These are phyloP conservation scores for Periophthalmodon schlosseri DNA, from an alignment of 2,113 vertebrate genomes.

Conservation along the genomic window DNA sequence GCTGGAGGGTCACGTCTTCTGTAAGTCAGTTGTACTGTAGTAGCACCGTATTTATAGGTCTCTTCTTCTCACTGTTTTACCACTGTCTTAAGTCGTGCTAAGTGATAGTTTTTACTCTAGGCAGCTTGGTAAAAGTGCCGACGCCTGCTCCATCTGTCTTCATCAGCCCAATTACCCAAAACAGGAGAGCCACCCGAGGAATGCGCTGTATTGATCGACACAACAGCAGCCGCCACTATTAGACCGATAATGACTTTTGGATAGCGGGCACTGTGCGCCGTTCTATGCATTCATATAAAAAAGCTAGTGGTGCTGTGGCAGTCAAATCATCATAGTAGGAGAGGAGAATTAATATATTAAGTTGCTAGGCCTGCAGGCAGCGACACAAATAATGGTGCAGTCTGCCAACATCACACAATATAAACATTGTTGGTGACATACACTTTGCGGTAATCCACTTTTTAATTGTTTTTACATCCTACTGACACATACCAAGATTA, in stretches of 20 bases:
- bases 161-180: slow-evolving; percentile 45
- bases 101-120: slow-evolving; percentile 24
- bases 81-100: slow-evolving; percentile 19
- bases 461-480: neutral
- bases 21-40: slow-evolving; percentile 78
- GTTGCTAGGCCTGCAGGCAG: neutral
- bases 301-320: neutral
- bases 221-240: slow-evolving; percentile 10
- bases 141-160: slow-evolving; percentile 35
- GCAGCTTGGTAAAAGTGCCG: slow-evolving; percentile 29
- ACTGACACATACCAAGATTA: neutral
- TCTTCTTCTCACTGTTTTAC: slow-evolving; percentile 16
- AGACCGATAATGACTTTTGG: slow-evolving; percentile 19
- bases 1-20: slow-evolving; percentile 96
- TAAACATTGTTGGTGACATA: neutral
- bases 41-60: neutral
- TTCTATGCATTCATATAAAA: neutral
- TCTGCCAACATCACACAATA: neutral
- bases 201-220: slow-evolving; percentile 41
- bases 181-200: slow-evolving; percentile 21
- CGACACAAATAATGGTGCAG: neutral
- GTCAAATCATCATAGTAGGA: neutral
- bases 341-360: neutral
- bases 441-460: neutral
- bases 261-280: neutral